A percentile compares a stretch with the other conserved stretches of the same genome.
phyloP scores from a whole-genome alignment of 2,888 invertebrate genomes.

The Strigamia transsilvanica region DNA sequence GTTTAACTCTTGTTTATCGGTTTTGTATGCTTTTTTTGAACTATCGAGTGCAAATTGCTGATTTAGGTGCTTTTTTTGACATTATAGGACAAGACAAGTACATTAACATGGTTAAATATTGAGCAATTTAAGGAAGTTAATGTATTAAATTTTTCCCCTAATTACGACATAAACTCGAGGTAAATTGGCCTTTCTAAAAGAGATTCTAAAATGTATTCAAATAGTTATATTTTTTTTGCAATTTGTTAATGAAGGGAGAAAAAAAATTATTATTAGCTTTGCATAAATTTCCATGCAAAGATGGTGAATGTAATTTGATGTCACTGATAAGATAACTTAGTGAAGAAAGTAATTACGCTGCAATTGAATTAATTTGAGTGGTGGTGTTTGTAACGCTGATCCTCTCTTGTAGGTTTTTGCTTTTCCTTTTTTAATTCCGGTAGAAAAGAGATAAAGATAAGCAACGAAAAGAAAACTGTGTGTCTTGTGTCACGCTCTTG shows the following conservation, averaged over 20 bases:
- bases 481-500: slow-evolving; percentile 41
- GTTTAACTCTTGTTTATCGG: slow-evolving; percentile 17
- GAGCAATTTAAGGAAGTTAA: too few relatives aligned
- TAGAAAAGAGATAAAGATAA: slow-evolving; percentile 42
- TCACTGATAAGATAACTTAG: not conserved
- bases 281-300: slow-evolving; percentile 18
- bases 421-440: not conserved
- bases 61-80: not conserved
- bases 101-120: too few relatives aligned
- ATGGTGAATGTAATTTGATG: not conserved
- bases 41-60: not conserved
- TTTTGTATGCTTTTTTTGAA: not conserved
- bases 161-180: too few relatives aligned
- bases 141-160: too few relatives aligned
- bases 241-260: not conserved
- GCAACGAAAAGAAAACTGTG: not conserved
- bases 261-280: not conserved
- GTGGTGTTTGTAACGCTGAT: not conserved
- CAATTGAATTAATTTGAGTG: slow-evolving; percentile 12
- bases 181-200: not conserved
- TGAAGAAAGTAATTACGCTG: not conserved
- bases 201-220: not conserved
- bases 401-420: not conserved
- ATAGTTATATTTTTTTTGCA: not conserved
- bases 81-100: too few relatives aligned